Evolutionary conservation across 2,888 invertebrate genomes (phyloP), one percentile per base, ranked within the genome.

Genomic region (Electrophaes corylata): DNA sequence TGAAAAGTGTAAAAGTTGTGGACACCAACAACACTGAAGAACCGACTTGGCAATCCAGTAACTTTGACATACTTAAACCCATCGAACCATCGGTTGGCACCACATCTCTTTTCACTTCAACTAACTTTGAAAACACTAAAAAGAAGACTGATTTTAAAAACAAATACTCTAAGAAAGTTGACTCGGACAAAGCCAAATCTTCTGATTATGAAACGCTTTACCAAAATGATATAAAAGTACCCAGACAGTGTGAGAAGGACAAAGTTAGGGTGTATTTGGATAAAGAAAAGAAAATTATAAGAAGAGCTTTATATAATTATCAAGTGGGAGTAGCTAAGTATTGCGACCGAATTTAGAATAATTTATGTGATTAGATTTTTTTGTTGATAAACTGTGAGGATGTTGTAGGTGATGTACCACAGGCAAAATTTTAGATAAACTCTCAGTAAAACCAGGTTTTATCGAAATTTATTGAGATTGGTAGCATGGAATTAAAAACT

Each of bases 231-330:
- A 45, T 86, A 1, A 78, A 74, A 33, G 69, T 70, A 3, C 71
- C 76, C 0, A 75, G 75, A 20, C 81, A 81, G 53, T 83, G 81
- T 64, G 74, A 70, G 4, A 81, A 81, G 44, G 81, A 83, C n/a
- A 89, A 83, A 70, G 77, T 87, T 11, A 72, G 75, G 47, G 73
- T 88, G n/a, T 88, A 87, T 69, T 75, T 74, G 18, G 78, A 82
- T 37, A 82, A 81, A 61, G 75, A 79, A 10, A 81, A 78, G 64
- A 78, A 84, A 46, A 84, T 78, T 62, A 71, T 70, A 37, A 76
- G 81, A 4, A 70, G 73, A 51, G 59, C 63, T 0, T 40, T 62
- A 1, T 57, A 73, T 48, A 63, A 68, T 14, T 67, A 72, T 18
- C 71, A 73, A 62, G 72, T 66, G 46, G n/a, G n/a, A n/a, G n/a